Conservation (phyloP, 2,888 invertebrate species). For the Aleiodes leptofemur region DNA sequence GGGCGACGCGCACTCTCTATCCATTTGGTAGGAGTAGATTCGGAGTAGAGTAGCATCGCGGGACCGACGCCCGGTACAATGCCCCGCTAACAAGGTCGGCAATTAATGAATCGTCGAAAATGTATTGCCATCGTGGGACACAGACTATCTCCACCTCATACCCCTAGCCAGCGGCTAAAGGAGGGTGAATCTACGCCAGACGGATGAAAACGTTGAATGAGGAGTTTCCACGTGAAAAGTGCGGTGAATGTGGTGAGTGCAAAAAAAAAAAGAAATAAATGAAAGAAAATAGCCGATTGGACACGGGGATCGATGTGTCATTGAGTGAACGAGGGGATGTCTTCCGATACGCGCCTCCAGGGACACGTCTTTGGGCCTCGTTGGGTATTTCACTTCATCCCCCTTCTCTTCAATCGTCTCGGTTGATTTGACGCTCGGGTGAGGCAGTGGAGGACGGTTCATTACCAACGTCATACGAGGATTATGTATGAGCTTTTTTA, state of each 20-base stretch:
- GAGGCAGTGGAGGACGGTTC: neutral
- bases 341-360: conserved; percentile 38
- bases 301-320: conserved; percentile 34
- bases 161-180: neutral
- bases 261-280: conserved; percentile 11
- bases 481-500: conserved; percentile 28
- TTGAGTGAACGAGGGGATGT: conserved; percentile 35
- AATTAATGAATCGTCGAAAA: conserved; percentile 68
- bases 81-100: conserved; percentile 68
- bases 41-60: conserved; percentile 51
- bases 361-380: conserved; percentile 43
- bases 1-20: conserved; percentile 35
- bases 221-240: conserved; percentile 9
- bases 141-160: neutral
- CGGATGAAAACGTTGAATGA: conserved; percentile 26
- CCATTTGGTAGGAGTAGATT: conserved; percentile 24
- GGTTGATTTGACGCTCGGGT: conserved; percentile 31
- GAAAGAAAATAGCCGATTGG: conserved; percentile 25
- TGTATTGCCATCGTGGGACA: conserved; percentile 53
- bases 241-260: neutral
- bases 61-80: conserved; percentile 65
- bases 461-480: conserved; percentile 3
- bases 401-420: neutral
- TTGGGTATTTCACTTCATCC: neutral
- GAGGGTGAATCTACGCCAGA: conserved; percentile 31